Evolutionary conservation across 2,113 vertebrate species (phyloP), one percentile per base, ranked within the genome.

Genomic region (Notiomystis cincta): DNA sequence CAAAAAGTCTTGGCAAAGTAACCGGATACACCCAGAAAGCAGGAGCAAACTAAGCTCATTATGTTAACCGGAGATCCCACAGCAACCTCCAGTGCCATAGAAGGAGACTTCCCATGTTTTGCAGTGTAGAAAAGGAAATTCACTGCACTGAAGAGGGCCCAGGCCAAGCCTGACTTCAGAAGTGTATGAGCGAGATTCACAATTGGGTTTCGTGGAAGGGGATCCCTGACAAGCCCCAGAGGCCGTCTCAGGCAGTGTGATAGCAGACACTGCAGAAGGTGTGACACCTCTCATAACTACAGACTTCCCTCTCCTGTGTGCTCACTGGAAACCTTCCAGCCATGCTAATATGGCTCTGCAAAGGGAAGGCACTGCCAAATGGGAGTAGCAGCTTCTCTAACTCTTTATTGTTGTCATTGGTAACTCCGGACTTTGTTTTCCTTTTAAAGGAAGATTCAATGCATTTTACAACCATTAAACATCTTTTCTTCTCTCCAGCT

Each of bases 1-100:
- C 95, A 97, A 97, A 96, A 94, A 72, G 86, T 86, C 80, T 93
- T 97, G 96, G 95, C 90, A 92, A 71, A 94, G 85, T 79, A 91
- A 96, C 96, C 96, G 95, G 96, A 96, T 97, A 96, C 90, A 96
- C 95, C 93, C 96, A 96, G 96, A 96, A 96, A 96, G 93, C 92
- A 94, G 92, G 57, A 93, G 89, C 72, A 69, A 82, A 84, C 95
- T 96, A 96, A 97, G 94, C 96, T 92, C 83, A 95, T 97, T 97
- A 94, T 97, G 92, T 95, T 96, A 90, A 92, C 94, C 72, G 61
- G 95, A 96, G 96, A 89, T 96, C 96, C 81, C 95, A 89, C 90
- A 95, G 93, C 92, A 96, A 42, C 96, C 82, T 95, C 88, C 95
- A 87, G 92, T 31, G 85, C 93, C 83, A 92, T 30, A 92, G 87